Evolutionary conservation across 2,113 vertebrate species (phyloP).

Genomic region (Ceyx cyanopectus): DNA sequence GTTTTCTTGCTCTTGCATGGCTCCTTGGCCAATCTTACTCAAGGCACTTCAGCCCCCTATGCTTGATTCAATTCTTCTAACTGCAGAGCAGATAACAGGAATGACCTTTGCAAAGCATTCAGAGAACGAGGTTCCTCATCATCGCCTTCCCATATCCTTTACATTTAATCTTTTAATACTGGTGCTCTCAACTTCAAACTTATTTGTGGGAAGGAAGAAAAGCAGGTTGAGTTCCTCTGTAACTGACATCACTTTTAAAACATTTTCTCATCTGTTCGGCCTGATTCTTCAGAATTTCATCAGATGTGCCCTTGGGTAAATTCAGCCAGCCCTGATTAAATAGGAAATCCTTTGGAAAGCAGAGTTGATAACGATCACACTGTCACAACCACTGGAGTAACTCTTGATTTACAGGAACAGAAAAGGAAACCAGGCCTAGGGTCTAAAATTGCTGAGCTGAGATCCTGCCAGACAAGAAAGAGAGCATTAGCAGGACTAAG

Average conservation of each 20-base stretch:
- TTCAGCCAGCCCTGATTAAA: not conserved
- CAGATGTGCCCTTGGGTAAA: not conserved
- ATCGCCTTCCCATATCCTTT: not conserved
- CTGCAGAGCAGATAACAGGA: not conserved
- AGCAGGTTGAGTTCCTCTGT: not conserved
- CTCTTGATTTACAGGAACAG: not conserved
- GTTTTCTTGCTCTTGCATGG: rapidly evolving
- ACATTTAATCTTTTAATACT: constrained; percentile 5
- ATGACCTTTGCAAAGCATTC: not conserved
- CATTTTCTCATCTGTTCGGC: not conserved
- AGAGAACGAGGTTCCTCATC: not conserved
- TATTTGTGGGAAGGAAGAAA: constrained; percentile 16
- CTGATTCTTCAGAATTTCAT: constrained; percentile 10
- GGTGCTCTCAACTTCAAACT: not conserved
- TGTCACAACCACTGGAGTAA: not conserved
- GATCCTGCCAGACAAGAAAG: not conserved
- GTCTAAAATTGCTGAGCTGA: constrained; percentile 9
- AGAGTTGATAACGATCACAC: not conserved
- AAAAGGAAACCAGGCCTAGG: not conserved
- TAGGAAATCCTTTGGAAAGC: not conserved
- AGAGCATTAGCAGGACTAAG: not conserved
- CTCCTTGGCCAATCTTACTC: not conserved
- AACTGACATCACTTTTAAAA: not conserved
- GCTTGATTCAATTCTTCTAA: not conserved
- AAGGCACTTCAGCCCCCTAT: not conserved